Evolutionary conservation across 2,797 vertebrate genomes (phyloP).

Genomic region (Protonibea diacanthus): DNA sequence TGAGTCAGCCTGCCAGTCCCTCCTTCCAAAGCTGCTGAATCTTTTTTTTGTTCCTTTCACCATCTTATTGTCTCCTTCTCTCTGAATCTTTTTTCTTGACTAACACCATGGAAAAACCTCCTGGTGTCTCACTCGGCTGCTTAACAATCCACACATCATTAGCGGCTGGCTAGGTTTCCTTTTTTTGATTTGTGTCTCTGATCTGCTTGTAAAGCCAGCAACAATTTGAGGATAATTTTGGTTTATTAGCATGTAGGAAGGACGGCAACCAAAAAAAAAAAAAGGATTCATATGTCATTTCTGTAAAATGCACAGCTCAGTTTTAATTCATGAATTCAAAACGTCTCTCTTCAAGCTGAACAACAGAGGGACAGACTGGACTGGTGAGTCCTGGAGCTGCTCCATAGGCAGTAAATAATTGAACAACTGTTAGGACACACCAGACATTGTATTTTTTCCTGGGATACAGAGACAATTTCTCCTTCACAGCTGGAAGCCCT

Average conservation of each 20-base stretch:
- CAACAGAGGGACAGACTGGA: slow-evolving; percentile 25
- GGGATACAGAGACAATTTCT: background rate
- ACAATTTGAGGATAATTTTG: slow-evolving; percentile 16
- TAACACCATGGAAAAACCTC: slow-evolving; percentile 45
- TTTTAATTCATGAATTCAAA: slow-evolving; percentile 24
- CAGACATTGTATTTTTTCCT: slow-evolving; percentile 2
- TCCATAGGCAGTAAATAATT: slow-evolving; percentile 31
- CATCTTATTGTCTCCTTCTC: slow-evolving; percentile 35
- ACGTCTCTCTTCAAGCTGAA: slow-evolving; percentile 9
- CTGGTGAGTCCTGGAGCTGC: slow-evolving; percentile 11
- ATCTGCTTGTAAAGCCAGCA: slow-evolving; percentile 21
- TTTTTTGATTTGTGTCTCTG: slow-evolving; percentile 51
- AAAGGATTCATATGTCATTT: background rate
- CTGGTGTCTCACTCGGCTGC: slow-evolving; percentile 49
- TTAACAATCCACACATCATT: slow-evolving; percentile 62
- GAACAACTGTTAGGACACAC: slow-evolving; percentile 13
- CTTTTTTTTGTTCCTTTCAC: slow-evolving; percentile 26
- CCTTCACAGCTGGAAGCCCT: background rate
- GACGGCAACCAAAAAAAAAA: slow-evolving; percentile 11
- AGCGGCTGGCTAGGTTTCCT: slow-evolving; percentile 42
- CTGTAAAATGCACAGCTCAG: slow-evolving; percentile 11
- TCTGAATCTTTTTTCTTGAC: slow-evolving; percentile 20
- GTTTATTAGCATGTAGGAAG: slow-evolving; percentile 35
- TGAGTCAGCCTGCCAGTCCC: slow-evolving; percentile 56
- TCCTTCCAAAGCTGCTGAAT: slow-evolving; percentile 50